Base-by-base conservation (phyloP, 2,888 invertebrate species). In the Saturnia pavonia region DNA sequence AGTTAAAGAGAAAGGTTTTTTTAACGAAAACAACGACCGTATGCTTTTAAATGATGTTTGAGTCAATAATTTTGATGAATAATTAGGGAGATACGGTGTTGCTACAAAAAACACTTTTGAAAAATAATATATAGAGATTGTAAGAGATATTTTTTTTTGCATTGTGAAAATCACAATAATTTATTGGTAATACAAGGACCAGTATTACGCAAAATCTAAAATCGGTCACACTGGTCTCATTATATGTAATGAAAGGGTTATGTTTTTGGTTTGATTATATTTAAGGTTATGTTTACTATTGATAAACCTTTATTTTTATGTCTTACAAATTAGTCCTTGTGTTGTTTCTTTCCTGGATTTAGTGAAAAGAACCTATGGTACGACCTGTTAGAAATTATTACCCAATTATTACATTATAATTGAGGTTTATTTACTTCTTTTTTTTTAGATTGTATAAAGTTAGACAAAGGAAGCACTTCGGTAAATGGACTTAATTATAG, bases 241-340 rank as follows among this genome's bases (percentile, higher is more conserved):
- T 54, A 1, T 54, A 11, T 9, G n/a, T n/a, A n/a, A n/a, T n/a
- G 22, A 54, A 22, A 54, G 22, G 22, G 9, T 19, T 51, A 8
- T 51, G 16, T 51, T 51, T 51, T 51, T 7, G 54, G 1, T 54
- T 54, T 22, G 1, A 11, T 54, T 54, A 54, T 7, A 22, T 22
- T 54, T 22, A n/a, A 54, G 54, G 54, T 54, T 54, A 51, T 51
- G 22, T 54, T 22, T 54, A 54, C n/a, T 54, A n/a, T n/a, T 54
- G 1, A 9, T 22, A 54, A 51, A n/a, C n/a, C 9, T n/a, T n/a
- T 51, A 51, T 43, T 43, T 43, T 43, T 1, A 7, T 43, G 4
- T 19, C 4, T 7, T n/a, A n/a, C n/a, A n/a, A 54, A 6, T 54
- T 11, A 22, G 22, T 22, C 2, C 22, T 54, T n/a, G 51, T n/a